Conservation (phyloP, 2,888 invertebrate species). For the Linhomoeus sp. region DNA sequence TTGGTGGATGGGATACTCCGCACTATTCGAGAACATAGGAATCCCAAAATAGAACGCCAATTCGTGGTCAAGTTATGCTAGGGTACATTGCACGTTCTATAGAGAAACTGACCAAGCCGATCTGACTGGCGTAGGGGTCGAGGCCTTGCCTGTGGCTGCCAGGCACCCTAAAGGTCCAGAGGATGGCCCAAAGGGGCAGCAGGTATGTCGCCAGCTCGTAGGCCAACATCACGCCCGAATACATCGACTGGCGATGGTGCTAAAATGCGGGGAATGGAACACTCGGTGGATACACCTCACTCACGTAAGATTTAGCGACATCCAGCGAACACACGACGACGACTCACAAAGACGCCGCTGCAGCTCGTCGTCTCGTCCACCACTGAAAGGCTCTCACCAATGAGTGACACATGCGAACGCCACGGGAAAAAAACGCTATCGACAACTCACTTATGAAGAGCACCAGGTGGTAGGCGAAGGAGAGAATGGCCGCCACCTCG, state of each 20-base stretch:
- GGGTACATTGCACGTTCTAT: background rate
- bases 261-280: background rate
- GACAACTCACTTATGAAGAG: no score
- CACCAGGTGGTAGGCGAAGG: background rate
- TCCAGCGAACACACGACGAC: background rate
- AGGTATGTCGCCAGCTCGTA: background rate
- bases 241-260: background rate
- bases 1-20: no score
- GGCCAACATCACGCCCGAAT: background rate
- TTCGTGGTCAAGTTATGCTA: background rate
- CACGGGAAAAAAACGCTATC: no score
- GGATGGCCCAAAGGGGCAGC: slow-evolving; percentile 1
- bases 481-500: background rate
- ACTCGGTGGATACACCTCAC: no score
- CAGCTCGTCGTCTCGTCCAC: slow-evolving; percentile 1
- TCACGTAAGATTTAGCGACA: no score
- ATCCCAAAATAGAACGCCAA: no score
- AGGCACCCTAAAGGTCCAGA: slow-evolving; percentile 1
- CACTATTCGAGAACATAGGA: no score
- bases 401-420: no score
- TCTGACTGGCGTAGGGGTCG: background rate
- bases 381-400: no score
- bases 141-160: background rate
- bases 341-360: slow-evolving; percentile 4
- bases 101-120: background rate